These are phyloP conservation scores for Seira musarum DNA, from an alignment of 2,888 invertebrate species.

Conservation along the genomic window DNA sequence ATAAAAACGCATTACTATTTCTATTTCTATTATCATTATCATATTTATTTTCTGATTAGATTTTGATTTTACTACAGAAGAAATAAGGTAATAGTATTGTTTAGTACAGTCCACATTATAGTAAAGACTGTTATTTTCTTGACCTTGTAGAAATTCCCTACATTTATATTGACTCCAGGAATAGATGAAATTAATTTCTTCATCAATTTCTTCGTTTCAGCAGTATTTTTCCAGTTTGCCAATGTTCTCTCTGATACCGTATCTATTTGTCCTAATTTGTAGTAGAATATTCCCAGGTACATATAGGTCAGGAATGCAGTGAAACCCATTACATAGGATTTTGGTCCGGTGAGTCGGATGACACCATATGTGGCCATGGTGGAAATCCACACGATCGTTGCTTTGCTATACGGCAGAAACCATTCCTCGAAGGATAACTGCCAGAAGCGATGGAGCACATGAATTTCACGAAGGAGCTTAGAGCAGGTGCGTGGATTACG, in stretches of 20 bases:
- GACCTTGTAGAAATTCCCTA: constrained; percentile 34
- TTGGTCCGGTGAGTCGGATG: constrained; percentile 30
- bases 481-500: not conserved
- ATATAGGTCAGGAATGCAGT: constrained; percentile 18
- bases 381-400: constrained; percentile 21
- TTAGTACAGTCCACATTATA: constrained; percentile 22
- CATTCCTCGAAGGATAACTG: constrained; percentile 35
- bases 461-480: constrained; percentile 29
- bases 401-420: constrained; percentile 43
- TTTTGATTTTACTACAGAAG: no score
- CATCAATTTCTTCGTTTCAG: not conserved
- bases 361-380: constrained; percentile 44
- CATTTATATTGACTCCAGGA: constrained; percentile 19
- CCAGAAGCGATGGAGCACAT: constrained; percentile 37
- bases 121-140: constrained; percentile 42
- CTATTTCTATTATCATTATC: no score
- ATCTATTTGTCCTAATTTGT: constrained; percentile 40
- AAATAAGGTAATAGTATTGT: constrained; percentile 32
- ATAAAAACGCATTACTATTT: no score
- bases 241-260: constrained; percentile 14
- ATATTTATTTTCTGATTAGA: no score
- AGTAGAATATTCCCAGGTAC: constrained; percentile 32
- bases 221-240: constrained; percentile 26
- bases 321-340: constrained; percentile 42
- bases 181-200: constrained; percentile 26